Conservation (phyloP, 2,113 vertebrate species). For the Zootoca vivipara region DNA sequence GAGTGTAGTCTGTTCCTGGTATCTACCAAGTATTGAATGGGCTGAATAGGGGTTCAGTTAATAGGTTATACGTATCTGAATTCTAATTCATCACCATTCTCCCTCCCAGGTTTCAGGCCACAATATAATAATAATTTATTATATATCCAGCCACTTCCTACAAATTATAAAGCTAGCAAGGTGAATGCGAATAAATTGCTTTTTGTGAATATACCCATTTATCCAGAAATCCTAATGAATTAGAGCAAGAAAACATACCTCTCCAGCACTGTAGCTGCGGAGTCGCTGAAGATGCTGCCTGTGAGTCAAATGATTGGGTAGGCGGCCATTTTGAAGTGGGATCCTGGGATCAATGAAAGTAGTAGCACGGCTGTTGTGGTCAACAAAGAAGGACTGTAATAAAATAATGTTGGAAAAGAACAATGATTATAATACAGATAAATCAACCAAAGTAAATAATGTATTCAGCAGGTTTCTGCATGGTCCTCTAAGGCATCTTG, state of each 20-base stretch:
- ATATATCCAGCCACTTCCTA: not conserved
- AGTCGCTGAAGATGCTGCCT: conserved; percentile 95
- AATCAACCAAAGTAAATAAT: not conserved
- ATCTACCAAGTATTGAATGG: not conserved
- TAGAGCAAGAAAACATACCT: conserved; percentile 76
- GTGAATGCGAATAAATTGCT: not conserved
- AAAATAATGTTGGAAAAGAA: conserved; percentile 1
- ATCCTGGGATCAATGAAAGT: conserved; percentile 98
- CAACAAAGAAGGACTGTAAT: conserved; percentile 95
- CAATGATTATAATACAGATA: not conserved
- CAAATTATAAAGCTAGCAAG: not conserved
- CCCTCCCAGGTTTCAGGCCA: not conserved
- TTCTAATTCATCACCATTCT: not conserved
- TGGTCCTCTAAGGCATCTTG: not conserved
- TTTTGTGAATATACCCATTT: not conserved
- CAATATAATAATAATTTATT: too few relatives aligned
- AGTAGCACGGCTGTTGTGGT: conserved; percentile 97
- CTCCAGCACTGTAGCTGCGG: conserved; percentile 96
- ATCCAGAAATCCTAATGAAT: not conserved
- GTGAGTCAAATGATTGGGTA: conserved; percentile 92
- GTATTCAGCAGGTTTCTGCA: not conserved
- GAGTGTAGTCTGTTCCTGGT: not conserved
- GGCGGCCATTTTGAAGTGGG: conserved; percentile 91
- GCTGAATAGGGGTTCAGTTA: not conserved
- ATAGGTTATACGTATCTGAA: not conserved